Evolutionary conservation across 2,888 invertebrate species (phyloP).

Genomic region (Drosophila mercatorum): DNA sequence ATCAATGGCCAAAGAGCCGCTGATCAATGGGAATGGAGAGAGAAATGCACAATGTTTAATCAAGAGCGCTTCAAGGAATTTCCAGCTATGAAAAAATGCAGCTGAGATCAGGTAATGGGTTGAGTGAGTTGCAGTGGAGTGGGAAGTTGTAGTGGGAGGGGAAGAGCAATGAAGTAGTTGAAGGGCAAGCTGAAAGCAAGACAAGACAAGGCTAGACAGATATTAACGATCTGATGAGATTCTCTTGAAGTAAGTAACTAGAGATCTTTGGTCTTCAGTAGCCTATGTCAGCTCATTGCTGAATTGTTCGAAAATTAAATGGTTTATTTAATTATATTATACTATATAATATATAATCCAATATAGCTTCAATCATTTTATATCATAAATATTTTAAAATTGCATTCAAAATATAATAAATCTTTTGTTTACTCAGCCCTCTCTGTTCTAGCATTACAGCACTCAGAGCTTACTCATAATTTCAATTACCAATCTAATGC

Average conservation of each 20-base stretch:
- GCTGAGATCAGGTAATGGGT: not conserved
- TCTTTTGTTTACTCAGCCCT: too few species aligned
- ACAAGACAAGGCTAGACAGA: not conserved
- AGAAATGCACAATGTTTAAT: not conserved
- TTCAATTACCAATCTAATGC: slow-evolving; percentile 1
- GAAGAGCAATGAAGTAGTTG: not conserved
- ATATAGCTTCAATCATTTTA: too few species aligned
- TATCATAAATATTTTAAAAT: too few species aligned
- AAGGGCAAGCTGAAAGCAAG: too few species aligned
- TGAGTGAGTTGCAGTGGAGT: not conserved
- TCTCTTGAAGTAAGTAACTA: not conserved
- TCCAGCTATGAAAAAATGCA: not conserved
- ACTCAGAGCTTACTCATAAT: not conserved
- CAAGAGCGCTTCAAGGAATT: not conserved
- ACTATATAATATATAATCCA: too few species aligned
- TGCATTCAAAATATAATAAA: too few species aligned
- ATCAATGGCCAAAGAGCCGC: slow-evolving; percentile 26
- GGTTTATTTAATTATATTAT: too few species aligned
- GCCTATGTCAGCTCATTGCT: too few species aligned
- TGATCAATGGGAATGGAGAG: slow-evolving; percentile 12
- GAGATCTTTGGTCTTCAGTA: not conserved
- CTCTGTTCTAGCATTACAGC: not conserved
- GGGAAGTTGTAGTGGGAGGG: too few species aligned
- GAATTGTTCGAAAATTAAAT: too few species aligned
- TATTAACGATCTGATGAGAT: not conserved